Base-by-base conservation (phyloP, 2,797 vertebrate species). In the Brachymystax lenok region DNA sequence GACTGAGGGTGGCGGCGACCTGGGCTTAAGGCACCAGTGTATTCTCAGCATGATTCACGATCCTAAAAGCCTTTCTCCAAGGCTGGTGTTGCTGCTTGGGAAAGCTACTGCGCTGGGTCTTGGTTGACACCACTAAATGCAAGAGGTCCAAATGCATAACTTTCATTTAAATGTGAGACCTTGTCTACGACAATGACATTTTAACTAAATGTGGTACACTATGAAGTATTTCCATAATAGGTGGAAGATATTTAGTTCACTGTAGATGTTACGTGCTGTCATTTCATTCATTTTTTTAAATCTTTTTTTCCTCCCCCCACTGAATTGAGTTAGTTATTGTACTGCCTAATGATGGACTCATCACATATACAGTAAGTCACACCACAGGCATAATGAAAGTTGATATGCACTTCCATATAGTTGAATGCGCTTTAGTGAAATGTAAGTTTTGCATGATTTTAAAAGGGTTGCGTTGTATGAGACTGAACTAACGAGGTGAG, bases 361-460 rank as follows among this genome's bases (percentile, higher is more conserved):
- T 40, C 28, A 35, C 14, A 14, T 30, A 46, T 46, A 10, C 8
- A 46, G 40, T 46, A 46, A 46, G 66, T 68, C 14, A 35, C 28
- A 68, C 66, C 19, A 16, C 7, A 68, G 27, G 17, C 19, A 35
- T 46, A 19, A 59, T 30, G 14, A 33, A 68, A 68, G 16, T n/a
- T 68, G 30, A 68, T 40, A 82, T 83, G 84, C 78, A 86, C 84
- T 84, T 77, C 75, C 84, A 74, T 74, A 19, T 46, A 46, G 40
- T 10, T 46, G 2, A 79, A 79, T 85, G 30, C 10, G n/a, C 77
- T 84, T 82, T 30, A 64, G 66, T 59, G 28, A 79, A 79, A n/a
- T 59, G 2, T 19, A 56, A 56, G 52, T 56, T 56, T 5, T 56
- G 17, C 52, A 56, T 56, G 4, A 35, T 28, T 71, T 46, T 24